Conservation (phyloP, 2,888 invertebrate genomes). For the Encarsia formosa region DNA sequence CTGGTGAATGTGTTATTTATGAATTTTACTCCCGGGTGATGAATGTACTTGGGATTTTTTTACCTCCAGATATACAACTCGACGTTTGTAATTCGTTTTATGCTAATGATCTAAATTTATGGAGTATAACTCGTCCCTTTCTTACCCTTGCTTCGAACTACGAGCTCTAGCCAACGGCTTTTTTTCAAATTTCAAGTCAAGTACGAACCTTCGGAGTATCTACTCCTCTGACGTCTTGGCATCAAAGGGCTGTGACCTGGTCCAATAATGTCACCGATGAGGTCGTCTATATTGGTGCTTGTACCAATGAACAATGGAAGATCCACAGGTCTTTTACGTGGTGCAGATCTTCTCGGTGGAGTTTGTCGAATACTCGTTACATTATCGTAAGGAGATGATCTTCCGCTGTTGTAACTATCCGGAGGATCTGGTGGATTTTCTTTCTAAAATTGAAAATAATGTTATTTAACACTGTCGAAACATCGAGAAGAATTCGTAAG, state of each 20-base stretch:
- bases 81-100: too few relatives aligned
- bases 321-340: conserved; percentile 43
- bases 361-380: conserved; percentile 44
- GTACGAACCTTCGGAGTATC: not conserved
- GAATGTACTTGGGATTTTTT: too few relatives aligned
- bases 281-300: conserved; percentile 85
- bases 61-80: too few relatives aligned
- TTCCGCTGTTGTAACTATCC: conserved; percentile 50
- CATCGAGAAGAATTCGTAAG: not conserved
- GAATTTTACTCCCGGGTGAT: too few relatives aligned
- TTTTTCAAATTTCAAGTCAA: too few relatives aligned
- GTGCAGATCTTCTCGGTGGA: conserved; percentile 36
- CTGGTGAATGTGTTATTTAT: too few relatives aligned
- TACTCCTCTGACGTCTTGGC: not conserved
- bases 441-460: conserved; percentile 32
- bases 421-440: conserved; percentile 48
- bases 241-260: conserved; percentile 3
- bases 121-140: not conserved
- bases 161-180: not conserved
- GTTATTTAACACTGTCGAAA: not conserved
- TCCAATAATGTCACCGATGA: conserved; percentile 60
- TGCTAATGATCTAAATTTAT: too few relatives aligned
- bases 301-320: conserved; percentile 71
- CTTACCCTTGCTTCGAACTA: not conserved
- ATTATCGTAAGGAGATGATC: conserved; percentile 69